Evolutionary conservation across 1,140 invertebrate genomes (phyloP).

Genomic region (Aphis craccivora): DNA sequence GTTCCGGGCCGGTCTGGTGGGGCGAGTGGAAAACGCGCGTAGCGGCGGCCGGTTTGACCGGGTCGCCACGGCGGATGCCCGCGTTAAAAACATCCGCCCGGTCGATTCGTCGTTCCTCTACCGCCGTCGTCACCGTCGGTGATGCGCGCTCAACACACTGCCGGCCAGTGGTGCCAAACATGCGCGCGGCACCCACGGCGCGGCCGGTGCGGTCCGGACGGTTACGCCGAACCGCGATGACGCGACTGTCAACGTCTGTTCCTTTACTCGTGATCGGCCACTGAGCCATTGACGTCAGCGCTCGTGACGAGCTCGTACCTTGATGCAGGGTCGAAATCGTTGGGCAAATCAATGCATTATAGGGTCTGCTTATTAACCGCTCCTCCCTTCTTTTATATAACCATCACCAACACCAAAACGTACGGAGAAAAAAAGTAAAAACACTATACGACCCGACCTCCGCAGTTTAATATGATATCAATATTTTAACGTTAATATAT

Average conservation of each 20-base stretch:
- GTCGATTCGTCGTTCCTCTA: conserved; percentile 20
- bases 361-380: too few species aligned
- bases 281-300: too few species aligned
- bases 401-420: too few species aligned
- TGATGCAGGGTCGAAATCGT: too few species aligned
- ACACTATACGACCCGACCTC: not conserved
- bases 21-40: not conserved
- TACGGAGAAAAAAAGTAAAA: not conserved
- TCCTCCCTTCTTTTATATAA: too few species aligned
- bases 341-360: too few species aligned
- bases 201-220: conserved; percentile 30
- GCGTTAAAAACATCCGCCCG: conserved; percentile 50
- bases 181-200: conserved; percentile 34
- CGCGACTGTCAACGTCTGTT: not conserved
- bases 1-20: not conserved
- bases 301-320: too few species aligned
- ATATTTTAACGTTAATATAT: too few species aligned
- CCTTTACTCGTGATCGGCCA: not conserved
- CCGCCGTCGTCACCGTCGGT: not conserved
- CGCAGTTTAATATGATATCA: not conserved
- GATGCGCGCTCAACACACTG: not conserved
- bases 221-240: not conserved
- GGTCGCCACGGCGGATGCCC: conserved; percentile 51
- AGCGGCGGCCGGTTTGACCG: conserved; percentile 51
- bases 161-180: not conserved